Evolutionary conservation across 2,113 vertebrate genomes (phyloP).

Genomic region (Mandrillus leucophaeus): DNA sequence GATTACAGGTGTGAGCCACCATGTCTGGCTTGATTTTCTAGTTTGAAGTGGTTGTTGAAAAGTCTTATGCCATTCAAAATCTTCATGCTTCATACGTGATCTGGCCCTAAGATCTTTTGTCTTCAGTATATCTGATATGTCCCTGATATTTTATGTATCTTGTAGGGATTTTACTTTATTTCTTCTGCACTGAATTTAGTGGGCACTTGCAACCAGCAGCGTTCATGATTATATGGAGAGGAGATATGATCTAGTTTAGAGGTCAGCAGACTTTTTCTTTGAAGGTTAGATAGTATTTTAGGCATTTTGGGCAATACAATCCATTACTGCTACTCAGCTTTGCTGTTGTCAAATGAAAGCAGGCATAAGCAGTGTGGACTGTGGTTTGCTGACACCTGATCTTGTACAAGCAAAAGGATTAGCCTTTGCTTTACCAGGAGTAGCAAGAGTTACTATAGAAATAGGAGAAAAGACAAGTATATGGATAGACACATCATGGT

Average conservation of each 20-base stretch:
- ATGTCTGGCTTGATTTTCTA: not conserved
- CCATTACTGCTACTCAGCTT: not conserved
- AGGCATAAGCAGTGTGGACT: not conserved
- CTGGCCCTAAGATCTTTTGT: not conserved
- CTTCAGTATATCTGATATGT: not conserved
- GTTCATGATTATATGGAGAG: not conserved
- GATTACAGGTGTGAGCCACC: no score
- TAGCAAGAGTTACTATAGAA: not conserved
- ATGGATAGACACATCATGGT: not conserved
- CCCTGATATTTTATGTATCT: not conserved
- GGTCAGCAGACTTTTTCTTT: not conserved
- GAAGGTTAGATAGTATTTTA: not conserved
- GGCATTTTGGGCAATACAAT: not conserved
- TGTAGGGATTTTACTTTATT: not conserved
- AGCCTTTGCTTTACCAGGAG: not conserved
- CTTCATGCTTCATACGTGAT: constrained; percentile 1
- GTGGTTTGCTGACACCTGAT: not conserved
- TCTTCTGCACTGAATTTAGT: not conserved
- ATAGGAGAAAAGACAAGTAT: not conserved
- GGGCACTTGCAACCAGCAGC: not conserved
- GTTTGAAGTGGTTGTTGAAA: not conserved
- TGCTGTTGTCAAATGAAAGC: not conserved
- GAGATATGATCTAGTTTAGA: not conserved
- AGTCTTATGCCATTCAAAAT: not conserved
- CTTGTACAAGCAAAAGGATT: not conserved